Conservation (phyloP, 2,113 vertebrate genomes). For the Leucopsar rothschildi region DNA sequence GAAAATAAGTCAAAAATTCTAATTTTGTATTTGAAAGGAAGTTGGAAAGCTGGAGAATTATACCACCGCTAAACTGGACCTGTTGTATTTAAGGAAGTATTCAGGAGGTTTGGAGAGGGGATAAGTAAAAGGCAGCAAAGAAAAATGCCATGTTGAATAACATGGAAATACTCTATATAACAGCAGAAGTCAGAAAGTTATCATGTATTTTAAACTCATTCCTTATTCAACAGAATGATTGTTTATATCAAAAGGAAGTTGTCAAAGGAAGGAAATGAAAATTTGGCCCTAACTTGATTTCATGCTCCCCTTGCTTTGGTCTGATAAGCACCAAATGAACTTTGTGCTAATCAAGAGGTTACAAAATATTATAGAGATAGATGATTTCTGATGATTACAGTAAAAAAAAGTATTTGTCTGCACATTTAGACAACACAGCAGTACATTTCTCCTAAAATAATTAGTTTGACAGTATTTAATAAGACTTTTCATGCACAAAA, state of each 20-base stretch:
- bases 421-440: neutral
- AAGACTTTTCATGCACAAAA: neutral
- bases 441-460: neutral
- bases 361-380: neutral
- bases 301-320: slow-evolving; percentile 12
- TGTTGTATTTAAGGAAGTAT: neutral
- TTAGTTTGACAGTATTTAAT: neutral
- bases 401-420: neutral
- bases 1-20: neutral
- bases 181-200: neutral
- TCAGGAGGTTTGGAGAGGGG: neutral
- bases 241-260: neutral
- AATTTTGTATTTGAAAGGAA: neutral
- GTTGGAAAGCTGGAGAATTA: neutral
- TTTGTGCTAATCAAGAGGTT: slow-evolving; percentile 25
- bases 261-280: neutral
- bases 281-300: slow-evolving; percentile 33
- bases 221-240: neutral
- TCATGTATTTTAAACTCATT: neutral
- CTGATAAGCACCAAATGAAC: slow-evolving; percentile 14
- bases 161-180: neutral
- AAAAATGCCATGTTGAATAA: neutral
- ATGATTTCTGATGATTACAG: neutral
- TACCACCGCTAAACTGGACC: neutral
- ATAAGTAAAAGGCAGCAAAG: neutral